Conservation (phyloP, 2,888 invertebrate species). For the Drosophila eohydei region DNA sequence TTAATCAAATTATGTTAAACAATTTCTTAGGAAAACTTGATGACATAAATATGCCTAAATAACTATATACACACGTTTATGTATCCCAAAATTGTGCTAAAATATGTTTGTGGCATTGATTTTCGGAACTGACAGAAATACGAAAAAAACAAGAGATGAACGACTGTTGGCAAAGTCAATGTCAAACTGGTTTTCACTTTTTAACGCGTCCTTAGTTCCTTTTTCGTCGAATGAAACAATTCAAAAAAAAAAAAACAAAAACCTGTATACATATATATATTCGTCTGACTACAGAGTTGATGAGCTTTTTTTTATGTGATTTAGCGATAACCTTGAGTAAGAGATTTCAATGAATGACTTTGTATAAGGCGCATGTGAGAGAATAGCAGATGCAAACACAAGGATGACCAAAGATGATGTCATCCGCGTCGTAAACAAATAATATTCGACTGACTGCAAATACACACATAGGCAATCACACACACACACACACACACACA, state of each 20-base stretch:
- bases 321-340: slow-evolving; percentile 73
- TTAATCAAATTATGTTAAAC: neutral
- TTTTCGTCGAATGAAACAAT: slow-evolving; percentile 56
- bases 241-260: slow-evolving; percentile 16
- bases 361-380: slow-evolving; percentile 37
- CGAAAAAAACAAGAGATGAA: neutral
- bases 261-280: slow-evolving; percentile 30
- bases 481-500: neutral
- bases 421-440: slow-evolving; percentile 50
- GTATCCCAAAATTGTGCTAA: neutral
- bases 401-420: slow-evolving; percentile 69
- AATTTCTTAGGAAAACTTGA: neutral
- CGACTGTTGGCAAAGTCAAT: slow-evolving; percentile 58
- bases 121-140: slow-evolving; percentile 41
- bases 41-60: slow-evolving; percentile 1
- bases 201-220: slow-evolving; percentile 73
- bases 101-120: slow-evolving; percentile 44
- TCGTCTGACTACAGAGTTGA: slow-evolving; percentile 25
- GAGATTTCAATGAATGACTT: slow-evolving; percentile 70
- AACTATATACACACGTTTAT: neutral
- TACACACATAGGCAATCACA: neutral
- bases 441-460: slow-evolving; percentile 18
- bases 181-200: slow-evolving; percentile 75
- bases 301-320: slow-evolving; percentile 43
- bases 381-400: slow-evolving; percentile 67